Conservation (phyloP, 2,888 invertebrate genomes). For the Hirtodrosophila histrioides region DNA sequence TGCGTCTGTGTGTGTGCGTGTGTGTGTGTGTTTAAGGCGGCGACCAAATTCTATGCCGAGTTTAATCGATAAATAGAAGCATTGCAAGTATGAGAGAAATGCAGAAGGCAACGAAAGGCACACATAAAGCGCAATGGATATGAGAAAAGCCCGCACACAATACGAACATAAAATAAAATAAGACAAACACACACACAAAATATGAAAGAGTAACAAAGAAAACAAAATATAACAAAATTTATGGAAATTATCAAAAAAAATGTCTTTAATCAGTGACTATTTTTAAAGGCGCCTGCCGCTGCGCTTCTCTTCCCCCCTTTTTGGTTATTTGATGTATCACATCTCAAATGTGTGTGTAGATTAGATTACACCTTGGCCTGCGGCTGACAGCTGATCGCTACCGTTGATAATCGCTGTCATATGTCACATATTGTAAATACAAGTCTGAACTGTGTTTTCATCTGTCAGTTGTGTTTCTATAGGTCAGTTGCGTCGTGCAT, state of each 20-base stretch:
- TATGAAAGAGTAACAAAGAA: conserved; percentile 7
- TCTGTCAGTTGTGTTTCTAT: conserved; percentile 24
- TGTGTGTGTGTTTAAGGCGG: conserved; percentile 41
- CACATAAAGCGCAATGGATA: conserved; percentile 46
- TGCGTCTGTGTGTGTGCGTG: conserved; percentile 4
- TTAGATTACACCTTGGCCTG: conserved; percentile 68
- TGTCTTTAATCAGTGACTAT: conserved; percentile 24
- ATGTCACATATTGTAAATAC: conserved; percentile 32
- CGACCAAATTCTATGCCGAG: conserved; percentile 42
- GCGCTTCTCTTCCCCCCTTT: not conserved
- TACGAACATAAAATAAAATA: conserved; percentile 18
- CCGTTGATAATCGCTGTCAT: conserved; percentile 52
- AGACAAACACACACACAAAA: conserved; percentile 17
- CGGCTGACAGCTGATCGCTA: conserved; percentile 49
- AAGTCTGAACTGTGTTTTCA: not conserved
- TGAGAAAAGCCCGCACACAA: conserved; percentile 26
- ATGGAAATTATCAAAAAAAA: conserved; percentile 8
- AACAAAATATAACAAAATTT: conserved; percentile 13
- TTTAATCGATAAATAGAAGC: conserved; percentile 72
- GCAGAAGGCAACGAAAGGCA: conserved; percentile 15
- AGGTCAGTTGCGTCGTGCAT: conserved; percentile 48
- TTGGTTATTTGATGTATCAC: conserved; percentile 50
- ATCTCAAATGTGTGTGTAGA: conserved; percentile 38
- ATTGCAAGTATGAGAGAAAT: conserved; percentile 37
- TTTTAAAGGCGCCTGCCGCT: not conserved